Evolutionary conservation across 2,797 vertebrate species (phyloP), one percentile per base, ranked within the genome.

Genomic region (Pelodytes ibericus): DNA sequence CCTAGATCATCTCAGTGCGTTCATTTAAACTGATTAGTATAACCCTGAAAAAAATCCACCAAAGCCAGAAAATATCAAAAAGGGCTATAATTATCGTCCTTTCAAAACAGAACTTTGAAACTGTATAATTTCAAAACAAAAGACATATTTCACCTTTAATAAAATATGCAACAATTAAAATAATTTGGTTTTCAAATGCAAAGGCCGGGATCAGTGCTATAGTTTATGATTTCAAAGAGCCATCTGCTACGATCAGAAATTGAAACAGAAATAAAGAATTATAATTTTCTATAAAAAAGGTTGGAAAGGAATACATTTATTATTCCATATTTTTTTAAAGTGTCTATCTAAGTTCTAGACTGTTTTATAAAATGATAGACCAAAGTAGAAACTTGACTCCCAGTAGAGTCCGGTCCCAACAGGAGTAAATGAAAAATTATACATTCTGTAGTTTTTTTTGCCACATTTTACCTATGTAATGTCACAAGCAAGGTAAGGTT

Each of bases 131-230:
- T 53, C 49, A 22, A 53, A 53, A 24, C 49, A 24, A 24, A 53
- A 24, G 20, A 53, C 49, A 53, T 3, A 53, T 7, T 8, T 7
- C 49, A 53, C 49, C 6, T 53, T 53, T 53, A 22, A 7, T 53
- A 53, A 47, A 47, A 47, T 47, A n/a, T 15, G 49, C 49, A 53
- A 9, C 49, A 53, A 53, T 53, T 53, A 53, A 53, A 53, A 53
- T 16, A 5, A 53, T 53, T 53, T 53, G 49, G n/a, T 53, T 53
- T 53, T 53, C 49, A 53, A 25, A 53, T 53, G 16, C 16, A 53
- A 7, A 7, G 20, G n/a, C 20, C 3, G 5, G 8, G n/a, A 53
- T 53, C 6, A 22, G 6, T 47, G 11, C 44, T 18, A 25, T 53
- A 13, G 6, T 22, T 13, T 53, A 8, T 24, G 20, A 53, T 20